phyloP scores from a whole-genome alignment of 2,888 invertebrate genomes.

The Lepas anatifera region DNA sequence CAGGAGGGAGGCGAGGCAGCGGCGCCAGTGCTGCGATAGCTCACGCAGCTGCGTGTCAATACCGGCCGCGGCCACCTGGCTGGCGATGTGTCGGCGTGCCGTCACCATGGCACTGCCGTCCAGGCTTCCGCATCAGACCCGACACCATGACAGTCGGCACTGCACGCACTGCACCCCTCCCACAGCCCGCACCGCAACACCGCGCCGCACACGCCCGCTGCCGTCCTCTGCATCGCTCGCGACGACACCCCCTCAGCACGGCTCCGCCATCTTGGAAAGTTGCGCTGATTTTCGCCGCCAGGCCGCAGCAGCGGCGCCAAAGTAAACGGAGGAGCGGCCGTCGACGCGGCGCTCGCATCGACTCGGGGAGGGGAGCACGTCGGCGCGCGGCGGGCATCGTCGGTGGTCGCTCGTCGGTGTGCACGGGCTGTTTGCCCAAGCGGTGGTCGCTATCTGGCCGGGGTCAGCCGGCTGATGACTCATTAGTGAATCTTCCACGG shows the following conservation, averaged over 20 bases:
- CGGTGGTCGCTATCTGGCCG: not conserved
- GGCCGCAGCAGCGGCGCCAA: not conserved
- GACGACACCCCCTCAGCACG: not conserved
- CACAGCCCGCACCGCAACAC: not conserved
- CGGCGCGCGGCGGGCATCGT: not conserved
- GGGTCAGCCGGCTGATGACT: not conserved
- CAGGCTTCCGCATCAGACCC: not conserved
- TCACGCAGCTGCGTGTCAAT: conserved; percentile 17
- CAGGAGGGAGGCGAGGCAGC: conserved; percentile 24
- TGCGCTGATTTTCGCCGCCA: not conserved
- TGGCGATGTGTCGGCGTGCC: too few relatives aligned
- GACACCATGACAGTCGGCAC: not conserved
- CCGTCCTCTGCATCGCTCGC: not conserved
- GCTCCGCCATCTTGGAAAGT: not conserved
- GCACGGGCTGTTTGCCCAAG: not conserved
- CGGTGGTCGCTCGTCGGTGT: not conserved
- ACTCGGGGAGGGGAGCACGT: not conserved
- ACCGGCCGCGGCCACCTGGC: not conserved
- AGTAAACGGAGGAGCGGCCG: conserved; percentile 6
- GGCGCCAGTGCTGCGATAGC: conserved; percentile 22
- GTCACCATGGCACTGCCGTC: not conserved
- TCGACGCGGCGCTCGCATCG: not conserved
- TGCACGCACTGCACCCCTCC: not conserved
- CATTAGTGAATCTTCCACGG: not conserved
- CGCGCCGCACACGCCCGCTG: not conserved